Percentiles rank a stretch among this genome's conserved stretches.
phyloP scores from a whole-genome alignment of 2,888 invertebrate species.

The Metalampra italica region DNA sequence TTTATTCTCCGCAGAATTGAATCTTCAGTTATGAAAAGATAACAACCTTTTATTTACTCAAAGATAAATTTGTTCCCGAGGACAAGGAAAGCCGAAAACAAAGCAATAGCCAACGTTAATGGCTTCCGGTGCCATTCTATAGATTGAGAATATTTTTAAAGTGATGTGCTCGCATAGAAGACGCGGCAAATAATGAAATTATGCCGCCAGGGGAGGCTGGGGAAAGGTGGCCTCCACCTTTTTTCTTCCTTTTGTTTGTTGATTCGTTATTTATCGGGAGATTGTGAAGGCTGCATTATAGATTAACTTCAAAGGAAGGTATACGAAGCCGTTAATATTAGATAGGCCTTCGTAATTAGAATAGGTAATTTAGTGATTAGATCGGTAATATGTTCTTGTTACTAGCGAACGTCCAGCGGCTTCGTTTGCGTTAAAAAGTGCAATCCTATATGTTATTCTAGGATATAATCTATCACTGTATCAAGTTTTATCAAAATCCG shows the following conservation, averaged over 20 bases:
- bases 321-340: slow-evolving; percentile 56
- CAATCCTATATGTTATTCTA: too few relatives aligned
- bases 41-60: too few relatives aligned
- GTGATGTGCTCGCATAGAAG: slow-evolving; percentile 36
- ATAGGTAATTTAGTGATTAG: slow-evolving; percentile 7
- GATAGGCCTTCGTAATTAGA: slow-evolving; percentile 42
- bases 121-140: slow-evolving; percentile 15
- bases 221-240: slow-evolving; percentile 8
- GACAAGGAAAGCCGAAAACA: slow-evolving; percentile 1
- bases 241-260: slow-evolving; percentile 59
- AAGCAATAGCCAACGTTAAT: slow-evolving; percentile 2
- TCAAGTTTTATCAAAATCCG: too few relatives aligned
- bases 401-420: too few relatives aligned
- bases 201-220: slow-evolving; percentile 25
- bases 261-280: slow-evolving; percentile 66
- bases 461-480: too few relatives aligned
- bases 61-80: not conserved
- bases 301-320: slow-evolving; percentile 66
- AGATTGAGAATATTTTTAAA: slow-evolving; percentile 48
- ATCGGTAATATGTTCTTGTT: too few relatives aligned
- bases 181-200: slow-evolving; percentile 61
- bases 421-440: too few relatives aligned
- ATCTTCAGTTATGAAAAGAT: too few relatives aligned
- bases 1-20: too few relatives aligned
- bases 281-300: slow-evolving; percentile 52